Conservation (phyloP, 1,140 invertebrate genomes). For the Trissolcus basalis region DNA sequence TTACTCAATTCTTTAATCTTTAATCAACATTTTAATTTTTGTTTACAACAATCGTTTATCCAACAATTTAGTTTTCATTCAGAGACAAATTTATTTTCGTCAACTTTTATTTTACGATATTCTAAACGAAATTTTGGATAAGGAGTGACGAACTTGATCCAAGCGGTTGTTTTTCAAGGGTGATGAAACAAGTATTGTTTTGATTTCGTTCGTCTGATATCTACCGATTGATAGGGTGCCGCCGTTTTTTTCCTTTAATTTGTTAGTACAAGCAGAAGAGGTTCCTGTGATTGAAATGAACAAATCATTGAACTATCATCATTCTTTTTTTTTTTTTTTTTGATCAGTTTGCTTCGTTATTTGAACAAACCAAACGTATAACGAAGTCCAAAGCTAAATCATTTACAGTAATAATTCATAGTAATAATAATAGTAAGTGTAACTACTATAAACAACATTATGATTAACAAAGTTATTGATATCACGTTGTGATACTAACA, state of each 20-base stretch:
- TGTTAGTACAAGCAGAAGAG: constrained; percentile 38
- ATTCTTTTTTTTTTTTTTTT: constrained; percentile 46
- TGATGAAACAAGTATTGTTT: constrained; percentile 1
- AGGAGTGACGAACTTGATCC: too few species aligned
- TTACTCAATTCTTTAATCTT: too few species aligned
- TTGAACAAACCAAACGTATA: constrained; percentile 64
- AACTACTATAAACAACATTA: constrained; percentile 57
- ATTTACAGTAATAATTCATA: constrained; percentile 62
- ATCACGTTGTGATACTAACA: constrained; percentile 52
- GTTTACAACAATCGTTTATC: too few species aligned
- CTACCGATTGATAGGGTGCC: constrained; percentile 52
- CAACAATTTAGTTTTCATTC: too few species aligned
- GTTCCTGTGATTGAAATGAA: constrained; percentile 49
- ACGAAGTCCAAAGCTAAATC: constrained; percentile 62
- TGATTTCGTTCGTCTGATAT: constrained; percentile 20
- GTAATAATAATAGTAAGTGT: constrained; percentile 33
- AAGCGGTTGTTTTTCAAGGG: too few species aligned
- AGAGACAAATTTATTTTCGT: too few species aligned
- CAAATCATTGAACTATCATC: constrained; percentile 61
- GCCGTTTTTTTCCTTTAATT: constrained; percentile 29
- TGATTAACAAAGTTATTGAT: constrained; percentile 48
- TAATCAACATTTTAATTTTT: too few species aligned
- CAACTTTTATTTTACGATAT: too few species aligned
- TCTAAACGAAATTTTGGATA: too few species aligned
- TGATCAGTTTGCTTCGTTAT: constrained; percentile 60